These are phyloP conservation scores for Zosterops pallidus DNA, from an alignment of 2,113 vertebrate species.

Conservation along the genomic window DNA sequence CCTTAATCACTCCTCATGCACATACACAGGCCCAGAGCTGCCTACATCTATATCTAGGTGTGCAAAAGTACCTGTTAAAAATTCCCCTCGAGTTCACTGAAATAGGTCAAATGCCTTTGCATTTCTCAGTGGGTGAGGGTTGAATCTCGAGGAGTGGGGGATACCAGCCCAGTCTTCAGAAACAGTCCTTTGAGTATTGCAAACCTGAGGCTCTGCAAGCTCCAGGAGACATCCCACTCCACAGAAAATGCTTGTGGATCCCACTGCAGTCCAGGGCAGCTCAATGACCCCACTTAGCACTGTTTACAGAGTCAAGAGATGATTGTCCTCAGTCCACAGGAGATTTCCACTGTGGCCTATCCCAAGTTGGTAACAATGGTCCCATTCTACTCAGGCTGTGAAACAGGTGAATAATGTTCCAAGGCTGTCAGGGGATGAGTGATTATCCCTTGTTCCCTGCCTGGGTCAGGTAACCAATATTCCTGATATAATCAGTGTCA, in stretches of 20 bases:
- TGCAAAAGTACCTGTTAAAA: not conserved
- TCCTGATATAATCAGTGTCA: not conserved
- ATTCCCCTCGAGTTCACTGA: not conserved
- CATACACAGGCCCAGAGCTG: not conserved
- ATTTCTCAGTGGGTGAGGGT: not conserved
- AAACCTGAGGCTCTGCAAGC: not conserved
- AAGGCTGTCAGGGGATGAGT: not conserved
- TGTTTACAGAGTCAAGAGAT: not conserved
- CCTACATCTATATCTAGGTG: not conserved
- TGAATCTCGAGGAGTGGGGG: not conserved
- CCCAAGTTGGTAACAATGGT: not conserved
- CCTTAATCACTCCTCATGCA: not conserved
- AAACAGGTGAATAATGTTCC: not conserved
- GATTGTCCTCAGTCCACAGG: not conserved
- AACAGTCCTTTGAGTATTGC: not conserved
- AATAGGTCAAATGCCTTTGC: not conserved
- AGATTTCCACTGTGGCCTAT: not conserved
- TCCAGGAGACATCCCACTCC: not conserved
- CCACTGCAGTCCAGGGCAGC: not conserved
- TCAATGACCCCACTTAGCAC: not conserved
- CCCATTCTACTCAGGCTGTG: not conserved
- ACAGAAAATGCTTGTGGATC: not conserved
- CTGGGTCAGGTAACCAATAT: not conserved
- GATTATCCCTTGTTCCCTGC: slow-evolving; percentile 14
- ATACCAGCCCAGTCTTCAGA: not conserved